These are phyloP conservation scores for Opisthocomus hoazin DNA, from an alignment of 2,113 vertebrate species.

Conservation along the genomic window DNA sequence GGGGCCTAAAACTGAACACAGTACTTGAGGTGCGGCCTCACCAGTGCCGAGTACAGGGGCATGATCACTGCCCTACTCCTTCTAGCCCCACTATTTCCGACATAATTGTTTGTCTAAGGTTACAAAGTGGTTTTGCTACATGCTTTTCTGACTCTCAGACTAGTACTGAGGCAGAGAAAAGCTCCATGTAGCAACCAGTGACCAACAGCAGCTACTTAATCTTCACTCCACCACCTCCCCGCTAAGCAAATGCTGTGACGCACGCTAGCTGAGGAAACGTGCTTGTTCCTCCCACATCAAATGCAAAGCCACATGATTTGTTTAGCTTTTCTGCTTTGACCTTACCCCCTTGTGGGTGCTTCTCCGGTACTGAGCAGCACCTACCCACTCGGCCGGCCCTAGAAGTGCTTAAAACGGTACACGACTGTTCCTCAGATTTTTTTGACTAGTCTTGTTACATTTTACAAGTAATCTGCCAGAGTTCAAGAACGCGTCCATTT, in stretches of 20 bases:
- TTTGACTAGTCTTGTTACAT: background rate
- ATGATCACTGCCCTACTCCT: no score
- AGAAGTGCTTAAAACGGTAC: background rate
- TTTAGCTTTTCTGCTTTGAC: background rate
- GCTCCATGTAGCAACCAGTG: background rate
- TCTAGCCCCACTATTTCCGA: no score
- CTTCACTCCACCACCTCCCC: background rate
- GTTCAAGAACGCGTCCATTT: background rate
- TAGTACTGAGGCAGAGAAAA: fast-evolving
- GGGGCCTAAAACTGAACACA: no score
- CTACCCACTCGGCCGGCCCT: background rate
- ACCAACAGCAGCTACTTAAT: background rate
- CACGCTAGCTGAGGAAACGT: background rate
- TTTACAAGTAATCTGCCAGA: background rate
- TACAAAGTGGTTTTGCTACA: background rate
- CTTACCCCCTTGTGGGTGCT: background rate
- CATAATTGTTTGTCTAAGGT: background rate
- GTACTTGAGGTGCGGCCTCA: no score
- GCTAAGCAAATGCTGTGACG: background rate
- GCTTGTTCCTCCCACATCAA: background rate
- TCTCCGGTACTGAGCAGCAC: background rate
- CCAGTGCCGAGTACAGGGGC: no score
- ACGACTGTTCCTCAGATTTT: background rate
- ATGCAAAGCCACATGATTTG: background rate
- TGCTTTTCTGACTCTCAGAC: background rate